Percentiles rank a stretch among this genome's conserved stretches.
phyloP scores from a whole-genome alignment of 2,888 invertebrate species.

The Andrena bucephala region DNA sequence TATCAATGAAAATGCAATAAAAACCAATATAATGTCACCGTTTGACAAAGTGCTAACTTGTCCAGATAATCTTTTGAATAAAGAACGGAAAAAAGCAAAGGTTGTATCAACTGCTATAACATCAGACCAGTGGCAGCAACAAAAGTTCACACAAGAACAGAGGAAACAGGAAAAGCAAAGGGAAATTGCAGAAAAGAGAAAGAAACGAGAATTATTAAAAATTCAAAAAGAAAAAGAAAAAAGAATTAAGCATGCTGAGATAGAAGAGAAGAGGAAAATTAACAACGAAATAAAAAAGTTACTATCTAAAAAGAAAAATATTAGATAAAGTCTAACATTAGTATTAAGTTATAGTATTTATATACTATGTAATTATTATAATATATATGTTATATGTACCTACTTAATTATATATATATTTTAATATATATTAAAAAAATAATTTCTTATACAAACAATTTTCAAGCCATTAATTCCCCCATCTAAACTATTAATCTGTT shows the following conservation, averaged over 20 bases:
- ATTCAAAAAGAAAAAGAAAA: slow-evolving; percentile 1
- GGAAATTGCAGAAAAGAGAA: neutral
- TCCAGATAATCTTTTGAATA: no score
- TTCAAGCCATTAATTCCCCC: neutral
- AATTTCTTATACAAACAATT: neutral
- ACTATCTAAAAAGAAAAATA: neutral
- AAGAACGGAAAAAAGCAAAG: no score
- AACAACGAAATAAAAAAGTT: neutral
- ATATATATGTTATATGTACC: neutral
- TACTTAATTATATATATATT: neutral
- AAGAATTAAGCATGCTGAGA: neutral
- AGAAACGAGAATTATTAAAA: neutral
- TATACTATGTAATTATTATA: neutral
- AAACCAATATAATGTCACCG: no score
- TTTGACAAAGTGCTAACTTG: no score
- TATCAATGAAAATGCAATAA: no score
- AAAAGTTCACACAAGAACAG: no score
- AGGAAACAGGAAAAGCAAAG: neutral
- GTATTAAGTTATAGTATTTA: neutral
- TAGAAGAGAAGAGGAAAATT: neutral
- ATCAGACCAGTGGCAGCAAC: no score
- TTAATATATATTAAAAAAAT: slow-evolving; percentile 1
- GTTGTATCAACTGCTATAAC: no score
- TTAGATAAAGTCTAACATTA: neutral
- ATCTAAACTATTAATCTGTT: no score